Evolutionary conservation across 1,140 invertebrate species (phyloP), one percentile per base, ranked within the genome.

Genomic region (Parasteatoda tepidariorum): DNA sequence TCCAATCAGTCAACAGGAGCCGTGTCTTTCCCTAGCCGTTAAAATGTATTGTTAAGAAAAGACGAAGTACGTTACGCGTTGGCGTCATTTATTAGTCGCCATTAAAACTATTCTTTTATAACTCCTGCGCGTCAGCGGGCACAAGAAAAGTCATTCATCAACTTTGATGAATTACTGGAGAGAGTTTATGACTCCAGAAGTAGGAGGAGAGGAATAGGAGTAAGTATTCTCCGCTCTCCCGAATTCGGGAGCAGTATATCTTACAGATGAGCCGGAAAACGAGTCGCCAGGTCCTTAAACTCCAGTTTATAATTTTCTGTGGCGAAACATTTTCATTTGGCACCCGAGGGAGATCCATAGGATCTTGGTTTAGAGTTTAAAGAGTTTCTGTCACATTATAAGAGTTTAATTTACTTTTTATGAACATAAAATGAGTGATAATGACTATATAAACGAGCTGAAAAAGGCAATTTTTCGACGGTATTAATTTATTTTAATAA

Each of bases 41-140:
- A 48, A 48, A 48, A 48, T 48, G 38, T 48, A 48, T 48, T 48
- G 38, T 48, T 48, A 48, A 48, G 68, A 26, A 28, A 38, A 68
- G 34, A 15, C 13, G 28, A 18, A 30, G 62, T 68, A 68, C 18
- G 38, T 68, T 34, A 68, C 34, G 22, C 9, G 68, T 74, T 38
- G 34, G 26, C n/a, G 33, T 28, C 55, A 61, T 78, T 78, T 78
- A 78, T 78, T 78, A 78, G 74, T 78, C 38, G 22, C 61, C 74
- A 78, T 78, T 78, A 78, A 76, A 55, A 34, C 38, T 26, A 54
- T 78, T 78, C 74, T 78, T 78, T 78, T 78, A 75, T 75, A 75
- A 57, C 73, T 61, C 18, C 30, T 9, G 38, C 57, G 73, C 73
- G 73, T 75, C 73, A 38, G 31, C 57, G 30, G 38, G 26, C 61